Evolutionary conservation across 2,797 vertebrate genomes (phyloP), one percentile per base, ranked within the genome.

Genomic region (Babyrousa celebensis): DNA sequence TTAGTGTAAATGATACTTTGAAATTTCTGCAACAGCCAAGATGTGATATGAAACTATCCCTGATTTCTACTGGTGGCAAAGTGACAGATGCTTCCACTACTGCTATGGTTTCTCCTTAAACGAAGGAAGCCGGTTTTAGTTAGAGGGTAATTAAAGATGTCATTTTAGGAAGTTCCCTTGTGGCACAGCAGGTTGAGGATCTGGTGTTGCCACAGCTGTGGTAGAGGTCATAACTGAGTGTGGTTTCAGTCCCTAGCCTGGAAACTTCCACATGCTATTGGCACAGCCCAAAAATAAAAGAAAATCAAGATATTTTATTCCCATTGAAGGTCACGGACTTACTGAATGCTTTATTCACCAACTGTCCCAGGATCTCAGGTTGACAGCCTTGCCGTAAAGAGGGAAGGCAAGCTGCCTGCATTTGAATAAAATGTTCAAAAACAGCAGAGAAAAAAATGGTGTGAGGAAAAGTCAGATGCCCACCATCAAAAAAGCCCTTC

Each of bases 71-170:
- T 5, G 1, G 12, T 11, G 80, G 70, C 48, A 17, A 60, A 72
- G 75, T 56, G 23, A 36, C 65, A 52, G 54, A 25, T 82, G 67
- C 54, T 20, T 2, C 74, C 60, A 36, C 58, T 70, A 56, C 32
- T 29, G 32, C 23, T n/a, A 1, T 52, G 11, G 77, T 77, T 82
- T 75, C 89, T 95, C 36, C 85, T 91, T 74, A 63, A 91, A 65
- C 63, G 32, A 63, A 88, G 60, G 80, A 71, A 89, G 18, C 60
- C 15, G 16, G 58, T 80, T 96, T 83, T 40, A 74, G 40, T 70
- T 82, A 79, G 17, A 52, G 20, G 32, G 72, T 80, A 60, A 82
- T 70, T 32, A 58, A 72, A 74, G 62, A 82, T 20, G 8, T 48
- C 27, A 54, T 58, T 77, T 48, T 48, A 48, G 43, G 43, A 48